A percentile compares a stretch with the other conserved stretches of the same genome.
Evolutionary conservation across 1,140 invertebrate species (phyloP).

Genomic region (Pristionchus pacificus): DNA sequence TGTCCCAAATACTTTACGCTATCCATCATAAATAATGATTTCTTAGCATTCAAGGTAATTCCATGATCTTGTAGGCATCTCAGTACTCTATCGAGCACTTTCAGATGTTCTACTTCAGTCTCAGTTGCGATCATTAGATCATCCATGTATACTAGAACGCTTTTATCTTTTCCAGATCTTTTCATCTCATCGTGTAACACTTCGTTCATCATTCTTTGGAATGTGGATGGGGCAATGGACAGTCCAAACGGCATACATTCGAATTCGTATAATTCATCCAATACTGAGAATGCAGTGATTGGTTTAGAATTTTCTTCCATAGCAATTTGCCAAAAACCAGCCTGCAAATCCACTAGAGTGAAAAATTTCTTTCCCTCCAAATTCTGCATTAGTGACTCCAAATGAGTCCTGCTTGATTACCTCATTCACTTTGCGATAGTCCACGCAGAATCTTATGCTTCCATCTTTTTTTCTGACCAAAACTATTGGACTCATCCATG

Average conservation of each 20-base stretch:
- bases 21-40: constrained; percentile 7
- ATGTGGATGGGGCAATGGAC: constrained; percentile 12
- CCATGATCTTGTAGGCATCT: background rate
- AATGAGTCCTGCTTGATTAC: constrained; percentile 58
- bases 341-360: constrained; percentile 59
- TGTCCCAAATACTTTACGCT: constrained; percentile 15
- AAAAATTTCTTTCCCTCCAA: constrained; percentile 59
- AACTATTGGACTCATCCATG: no score
- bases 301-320: background rate
- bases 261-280: constrained; percentile 26
- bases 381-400: constrained; percentile 60
- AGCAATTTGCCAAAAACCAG: constrained; percentile 17
- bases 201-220: constrained; percentile 29
- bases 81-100: background rate
- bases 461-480: no score
- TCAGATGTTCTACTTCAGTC: constrained; percentile 1
- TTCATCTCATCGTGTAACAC: constrained; percentile 6
- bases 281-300: constrained; percentile 30
- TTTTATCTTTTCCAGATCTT: background rate
- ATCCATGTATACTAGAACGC: constrained; percentile 16
- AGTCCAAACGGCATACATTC: constrained; percentile 32
- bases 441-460: no score
- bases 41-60: background rate
- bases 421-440: no score
- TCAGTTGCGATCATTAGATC: no score